Base-by-base conservation (phyloP, 2,888 invertebrate species). In the Drosophila sordidula region DNA sequence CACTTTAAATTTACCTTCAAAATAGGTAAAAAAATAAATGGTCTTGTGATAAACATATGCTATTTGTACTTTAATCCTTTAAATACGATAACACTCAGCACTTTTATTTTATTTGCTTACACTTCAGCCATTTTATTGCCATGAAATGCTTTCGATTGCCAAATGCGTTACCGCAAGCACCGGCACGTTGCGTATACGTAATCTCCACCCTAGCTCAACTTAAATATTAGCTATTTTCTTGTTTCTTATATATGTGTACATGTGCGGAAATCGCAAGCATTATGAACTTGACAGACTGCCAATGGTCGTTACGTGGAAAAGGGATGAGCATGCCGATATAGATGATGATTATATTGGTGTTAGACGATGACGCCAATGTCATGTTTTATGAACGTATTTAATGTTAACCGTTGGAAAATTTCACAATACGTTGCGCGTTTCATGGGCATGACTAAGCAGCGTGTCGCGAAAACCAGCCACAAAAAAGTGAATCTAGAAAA, bases 381-480 rank as follows among this genome's bases (percentile, higher is more conserved):
- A 46, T 58, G 62, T 75, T 55, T 62, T 47, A 42, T 42, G 44
- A 47, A 42, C 67, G 67, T 70, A 75, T 86, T 83, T 80, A 80
- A 80, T 80, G 68, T 73, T 80, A 80, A 71, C 68, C 75, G 65
- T 81, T 75, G 42, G 75, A 59, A 63, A 71, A 70, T 57, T 76
- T 52, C 41, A 59, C 52, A 70, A 49, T 59, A 65, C 54, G 51
- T 61, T 61, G 62, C 68, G 63, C 76, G 63, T 74, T 76, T 78
- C 45, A 80, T 78, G 42, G 70, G 69, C 81, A 81, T 82, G 85
- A 81, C 82, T 81, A 84, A 81, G 82, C 81, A 81, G 59, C 61
- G 51, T 49, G 29, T 52, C 65, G 42, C 64, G 45, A 42, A 64
- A 52, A 67, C n/a, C 32, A 38, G 52, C 42, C 49, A 49, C 36